Conservation (phyloP, 2,113 vertebrate species). For the Pogonocichla stellata region DNA sequence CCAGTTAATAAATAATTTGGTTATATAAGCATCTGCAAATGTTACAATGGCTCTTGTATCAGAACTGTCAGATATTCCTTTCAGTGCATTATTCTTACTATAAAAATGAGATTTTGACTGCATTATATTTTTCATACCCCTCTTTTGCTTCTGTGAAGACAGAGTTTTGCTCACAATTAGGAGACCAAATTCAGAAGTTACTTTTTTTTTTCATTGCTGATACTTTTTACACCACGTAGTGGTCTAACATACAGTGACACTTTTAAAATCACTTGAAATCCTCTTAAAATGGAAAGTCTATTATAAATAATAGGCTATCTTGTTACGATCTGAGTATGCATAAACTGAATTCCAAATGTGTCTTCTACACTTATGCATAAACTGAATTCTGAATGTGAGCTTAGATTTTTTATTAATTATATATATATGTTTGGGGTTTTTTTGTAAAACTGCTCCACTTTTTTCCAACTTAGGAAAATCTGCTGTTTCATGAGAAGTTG, state of each 20-base stretch:
- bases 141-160: neutral
- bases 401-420: neutral
- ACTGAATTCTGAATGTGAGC: neutral
- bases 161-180: neutral
- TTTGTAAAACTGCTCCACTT: neutral
- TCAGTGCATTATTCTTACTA: neutral
- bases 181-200: neutral
- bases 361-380: neutral
- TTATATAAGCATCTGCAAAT: neutral
- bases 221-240: neutral
- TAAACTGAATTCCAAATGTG: neutral
- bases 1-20: neutral
- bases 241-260: neutral
- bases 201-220: neutral
- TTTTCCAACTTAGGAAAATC: neutral
- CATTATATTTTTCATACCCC: neutral
- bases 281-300: neutral
- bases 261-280: neutral
- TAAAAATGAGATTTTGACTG: neutral
- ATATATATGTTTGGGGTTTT: too few species aligned
- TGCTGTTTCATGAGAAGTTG: neutral
- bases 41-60: neutral
- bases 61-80: neutral
- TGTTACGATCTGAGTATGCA: neutral
- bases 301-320: neutral